Base-by-base conservation (phyloP, 37 sponge, comb jelly and placozoan genomes). In the Theonella swinhoei region DNA sequence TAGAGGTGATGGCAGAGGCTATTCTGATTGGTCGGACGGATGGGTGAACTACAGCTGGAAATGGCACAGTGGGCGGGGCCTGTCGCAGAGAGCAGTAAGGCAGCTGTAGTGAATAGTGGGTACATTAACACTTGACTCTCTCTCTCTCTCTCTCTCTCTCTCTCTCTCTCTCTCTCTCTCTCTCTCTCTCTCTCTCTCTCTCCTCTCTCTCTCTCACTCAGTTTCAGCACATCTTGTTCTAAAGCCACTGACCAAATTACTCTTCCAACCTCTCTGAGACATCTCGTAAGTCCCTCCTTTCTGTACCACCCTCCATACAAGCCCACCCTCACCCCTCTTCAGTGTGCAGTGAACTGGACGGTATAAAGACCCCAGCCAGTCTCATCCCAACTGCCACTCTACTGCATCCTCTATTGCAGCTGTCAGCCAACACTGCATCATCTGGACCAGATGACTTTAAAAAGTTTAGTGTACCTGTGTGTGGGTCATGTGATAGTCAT, bases 261-360 rank as follows among this genome's bases (percentile, higher is more conserved):
- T 87, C 38, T 87, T 75, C 76, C 88, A 87, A 62, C n/a, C 68
- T 87, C 41, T 68, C 42, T 39, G 88, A 87, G 76, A 76, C 60
- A 2, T 87, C 82, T 23, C 4, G 59, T 4, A 78, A 30, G 60
- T 28, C n/a, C n/a, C n/a, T n/a, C n/a, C n/a, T n/a, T n/a, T n/a
- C n/a, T n/a, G n/a, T n/a, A n/a, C n/a, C n/a, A n/a, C n/a, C n/a
- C n/a, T n/a, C n/a, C n/a, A n/a, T n/a, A n/a, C n/a, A n/a, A n/a
- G n/a, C n/a, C n/a, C n/a, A n/a, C n/a, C n/a, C n/a, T n/a, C n/a
- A n/a, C n/a, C n/a, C n/a, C 14, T 47, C 54, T 47, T 14, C 54
- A 47, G 54, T 47, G 54, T 14, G 7, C 54, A 47, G 63, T 68
- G 88, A 81, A 58, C 23, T 87, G 69, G 76, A 76, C 4, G 88